These are phyloP conservation scores for Nomada lathburiana DNA, from an alignment of 2,888 invertebrate genomes.

Conservation along the genomic window DNA sequence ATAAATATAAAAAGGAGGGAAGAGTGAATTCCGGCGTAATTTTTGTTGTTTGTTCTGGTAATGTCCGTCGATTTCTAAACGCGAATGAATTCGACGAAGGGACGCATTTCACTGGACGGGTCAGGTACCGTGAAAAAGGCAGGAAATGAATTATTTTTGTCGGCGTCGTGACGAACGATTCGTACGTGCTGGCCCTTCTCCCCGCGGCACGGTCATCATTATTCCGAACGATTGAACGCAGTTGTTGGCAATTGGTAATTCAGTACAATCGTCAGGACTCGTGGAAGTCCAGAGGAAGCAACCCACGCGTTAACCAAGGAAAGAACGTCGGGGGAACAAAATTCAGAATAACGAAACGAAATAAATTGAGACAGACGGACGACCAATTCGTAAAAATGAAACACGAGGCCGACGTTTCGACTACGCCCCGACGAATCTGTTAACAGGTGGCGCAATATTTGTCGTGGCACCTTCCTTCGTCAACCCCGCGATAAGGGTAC, in stretches of 20 bases:
- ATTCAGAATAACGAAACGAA: background rate
- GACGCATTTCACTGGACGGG: background rate
- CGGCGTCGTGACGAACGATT: slow-evolving; percentile 56
- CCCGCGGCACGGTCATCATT: slow-evolving; percentile 61
- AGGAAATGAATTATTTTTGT: slow-evolving; percentile 62
- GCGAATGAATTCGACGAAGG: slow-evolving; percentile 1
- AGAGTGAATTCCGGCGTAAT: background rate
- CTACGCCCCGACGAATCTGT: background rate
- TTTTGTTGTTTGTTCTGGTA: background rate
- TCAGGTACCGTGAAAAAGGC: slow-evolving; percentile 40
- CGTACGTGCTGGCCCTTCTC: slow-evolving; percentile 49
- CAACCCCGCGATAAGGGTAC: slow-evolving; percentile 23
- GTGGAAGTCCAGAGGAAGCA: slow-evolving; percentile 25
- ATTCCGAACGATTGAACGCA: slow-evolving; percentile 75
- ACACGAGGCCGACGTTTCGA: too few relatives aligned
- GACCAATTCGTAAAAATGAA: too few relatives aligned
- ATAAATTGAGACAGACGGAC: too few relatives aligned
- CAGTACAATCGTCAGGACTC: slow-evolving; percentile 65
- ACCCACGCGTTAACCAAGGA: slow-evolving; percentile 13
- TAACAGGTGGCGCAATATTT: background rate
- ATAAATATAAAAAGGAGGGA: background rate
- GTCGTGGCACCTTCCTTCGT: background rate
- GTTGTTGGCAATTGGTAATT: slow-evolving; percentile 76
- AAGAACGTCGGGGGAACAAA: background rate
- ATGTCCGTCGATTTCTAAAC: background rate